Conservation (phyloP, 2,797 vertebrate genomes). For the Liasis olivaceus region DNA sequence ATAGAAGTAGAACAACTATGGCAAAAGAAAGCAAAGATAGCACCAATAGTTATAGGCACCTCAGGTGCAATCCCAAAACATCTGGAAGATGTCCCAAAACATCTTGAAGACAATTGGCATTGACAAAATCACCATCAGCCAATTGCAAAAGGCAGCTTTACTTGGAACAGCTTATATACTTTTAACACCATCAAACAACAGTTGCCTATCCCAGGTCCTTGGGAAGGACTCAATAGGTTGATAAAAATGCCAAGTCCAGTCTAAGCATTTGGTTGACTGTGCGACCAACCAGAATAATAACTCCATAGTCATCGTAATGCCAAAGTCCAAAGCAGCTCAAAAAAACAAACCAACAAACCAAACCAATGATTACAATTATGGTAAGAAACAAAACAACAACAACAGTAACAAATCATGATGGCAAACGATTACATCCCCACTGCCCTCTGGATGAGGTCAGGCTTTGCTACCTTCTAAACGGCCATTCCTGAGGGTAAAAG, state of each 20-base stretch:
- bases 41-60: neutral
- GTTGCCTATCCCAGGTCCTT: neutral
- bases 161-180: neutral
- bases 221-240: neutral
- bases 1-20: neutral
- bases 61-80: neutral
- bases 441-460: neutral
- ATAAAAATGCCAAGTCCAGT: neutral
- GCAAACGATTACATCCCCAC: neutral
- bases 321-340: too few species aligned
- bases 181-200: neutral
- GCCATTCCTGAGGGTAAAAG: neutral
- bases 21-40: neutral
- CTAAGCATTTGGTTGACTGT: neutral
- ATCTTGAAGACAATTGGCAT: neutral
- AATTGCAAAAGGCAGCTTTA: neutral
- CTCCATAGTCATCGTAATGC: too few species aligned
- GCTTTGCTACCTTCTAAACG: neutral
- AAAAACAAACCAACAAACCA: too few species aligned
- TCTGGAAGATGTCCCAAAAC: too few species aligned
- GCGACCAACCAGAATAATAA: neutral
- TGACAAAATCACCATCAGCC: neutral
- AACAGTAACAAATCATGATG: neutral
- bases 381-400: neutral
- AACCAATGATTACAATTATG: too few species aligned